These are phyloP conservation scores for Drosophila arizonae DNA, from an alignment of 1,140 invertebrate species.

Conservation along the genomic window DNA sequence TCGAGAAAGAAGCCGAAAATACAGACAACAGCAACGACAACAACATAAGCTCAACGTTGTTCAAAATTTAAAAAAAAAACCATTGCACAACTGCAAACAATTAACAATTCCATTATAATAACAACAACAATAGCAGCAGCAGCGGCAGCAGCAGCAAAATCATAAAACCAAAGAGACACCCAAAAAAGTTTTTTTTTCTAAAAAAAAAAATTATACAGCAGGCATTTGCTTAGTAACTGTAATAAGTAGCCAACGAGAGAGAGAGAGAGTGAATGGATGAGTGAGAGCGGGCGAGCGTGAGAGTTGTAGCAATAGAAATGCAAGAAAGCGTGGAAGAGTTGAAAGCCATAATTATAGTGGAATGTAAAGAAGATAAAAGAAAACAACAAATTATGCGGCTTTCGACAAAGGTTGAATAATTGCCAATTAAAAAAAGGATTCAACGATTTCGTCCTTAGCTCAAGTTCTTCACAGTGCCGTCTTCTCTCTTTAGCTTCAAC, in stretches of 20 bases:
- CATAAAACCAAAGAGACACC: conserved; percentile 34
- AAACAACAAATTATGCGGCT: conserved; percentile 37
- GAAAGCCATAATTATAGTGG: conserved; percentile 58
- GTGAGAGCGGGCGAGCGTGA: conserved; percentile 14
- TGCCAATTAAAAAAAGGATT: neutral
- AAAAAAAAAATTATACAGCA: conserved; percentile 3
- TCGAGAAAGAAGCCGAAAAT: conserved; percentile 62
- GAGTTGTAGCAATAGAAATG: conserved; percentile 26
- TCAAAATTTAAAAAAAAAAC: conserved; percentile 36
- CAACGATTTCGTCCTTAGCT: no score
- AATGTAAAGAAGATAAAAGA: conserved; percentile 11
- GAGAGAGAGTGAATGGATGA: neutral
- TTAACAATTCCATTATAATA: conserved; percentile 65
- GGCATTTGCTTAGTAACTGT: conserved; percentile 24
- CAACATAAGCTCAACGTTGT: conserved; percentile 26
- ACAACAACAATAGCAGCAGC: conserved; percentile 16
- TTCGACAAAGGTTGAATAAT: conserved; percentile 15
- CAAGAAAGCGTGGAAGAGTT: conserved; percentile 66
- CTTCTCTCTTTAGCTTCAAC: no score
- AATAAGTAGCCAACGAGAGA: neutral
- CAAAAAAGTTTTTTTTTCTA: conserved; percentile 9
- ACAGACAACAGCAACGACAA: conserved; percentile 31
- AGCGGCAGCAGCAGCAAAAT: conserved; percentile 40
- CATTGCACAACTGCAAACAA: conserved; percentile 77
- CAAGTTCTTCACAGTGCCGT: no score